Conservation (phyloP, 1,140 invertebrate species). For the Gonioctena quinquepunctata region DNA sequence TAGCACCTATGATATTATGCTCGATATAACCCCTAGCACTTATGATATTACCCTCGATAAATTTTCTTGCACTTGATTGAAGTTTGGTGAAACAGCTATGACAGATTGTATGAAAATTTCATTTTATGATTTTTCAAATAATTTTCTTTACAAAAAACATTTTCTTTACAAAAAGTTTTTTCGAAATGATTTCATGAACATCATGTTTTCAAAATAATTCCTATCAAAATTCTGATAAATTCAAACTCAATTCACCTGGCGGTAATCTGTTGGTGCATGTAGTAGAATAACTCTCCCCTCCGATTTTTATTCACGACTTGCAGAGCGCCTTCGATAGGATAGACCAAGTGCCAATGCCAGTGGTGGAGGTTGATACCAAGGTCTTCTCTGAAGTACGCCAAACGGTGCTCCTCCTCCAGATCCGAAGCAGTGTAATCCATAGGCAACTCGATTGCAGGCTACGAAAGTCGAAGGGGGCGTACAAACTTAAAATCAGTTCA, state of each 20-base stretch:
- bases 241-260: slow-evolving; percentile 55
- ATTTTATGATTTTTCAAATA: too few relatives aligned
- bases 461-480: slow-evolving; percentile 53
- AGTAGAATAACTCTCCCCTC: slow-evolving; percentile 74
- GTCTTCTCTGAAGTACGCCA: slow-evolving; percentile 69
- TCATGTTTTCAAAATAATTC: too few relatives aligned
- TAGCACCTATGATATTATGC: too few relatives aligned
- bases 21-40: too few relatives aligned
- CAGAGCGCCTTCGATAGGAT: slow-evolving; percentile 60
- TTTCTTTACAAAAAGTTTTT: too few relatives aligned
- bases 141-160: too few relatives aligned
- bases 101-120: too few relatives aligned
- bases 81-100: too few relatives aligned
- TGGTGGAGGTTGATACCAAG: slow-evolving; percentile 71
- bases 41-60: too few relatives aligned
- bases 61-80: too few relatives aligned
- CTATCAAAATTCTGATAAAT: slow-evolving; percentile 31
- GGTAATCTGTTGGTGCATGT: slow-evolving; percentile 74
- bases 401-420: slow-evolving; percentile 65
- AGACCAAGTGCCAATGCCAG: slow-evolving; percentile 77
- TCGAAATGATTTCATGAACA: background rate
- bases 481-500: background rate
- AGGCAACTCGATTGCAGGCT: slow-evolving; percentile 63
- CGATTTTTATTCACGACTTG: slow-evolving; percentile 66
- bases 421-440: slow-evolving; percentile 69